Conservation (phyloP, 2,888 invertebrate species). For the Ecliptopera silaceata region DNA sequence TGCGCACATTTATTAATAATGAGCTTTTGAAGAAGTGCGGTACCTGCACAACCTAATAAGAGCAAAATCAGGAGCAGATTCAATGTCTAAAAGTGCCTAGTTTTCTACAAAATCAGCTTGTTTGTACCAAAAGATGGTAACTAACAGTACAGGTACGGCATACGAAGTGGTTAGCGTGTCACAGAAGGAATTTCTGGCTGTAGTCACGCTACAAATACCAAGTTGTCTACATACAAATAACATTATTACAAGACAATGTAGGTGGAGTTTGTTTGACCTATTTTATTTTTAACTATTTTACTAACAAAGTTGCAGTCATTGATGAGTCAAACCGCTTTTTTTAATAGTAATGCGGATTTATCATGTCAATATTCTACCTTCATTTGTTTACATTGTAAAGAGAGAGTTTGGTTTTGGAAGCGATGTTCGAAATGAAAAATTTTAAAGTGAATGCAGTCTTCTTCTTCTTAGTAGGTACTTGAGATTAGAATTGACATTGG, state of each 20-base stretch:
- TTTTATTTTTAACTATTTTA: constrained; percentile 15
- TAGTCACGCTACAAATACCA: constrained; percentile 68
- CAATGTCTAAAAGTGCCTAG: too few species aligned
- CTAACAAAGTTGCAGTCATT: constrained; percentile 2
- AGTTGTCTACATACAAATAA: constrained; percentile 62
- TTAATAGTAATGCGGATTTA: not conserved
- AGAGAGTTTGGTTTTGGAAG: not conserved
- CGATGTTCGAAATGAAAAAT: not conserved
- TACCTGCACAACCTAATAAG: too few species aligned
- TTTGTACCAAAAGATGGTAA: not conserved
- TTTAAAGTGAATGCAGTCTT: too few species aligned
- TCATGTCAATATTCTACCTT: constrained; percentile 9
- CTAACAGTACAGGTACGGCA: constrained; percentile 13
- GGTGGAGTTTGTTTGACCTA: constrained; percentile 32
- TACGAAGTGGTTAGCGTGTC: constrained; percentile 55
- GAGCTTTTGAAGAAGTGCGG: too few species aligned
- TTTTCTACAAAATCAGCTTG: too few species aligned
- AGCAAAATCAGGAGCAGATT: too few species aligned
- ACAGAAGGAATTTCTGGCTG: constrained; percentile 63
- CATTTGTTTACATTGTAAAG: not conserved
- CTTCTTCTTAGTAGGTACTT: too few species aligned
- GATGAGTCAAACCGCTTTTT: constrained; percentile 17
- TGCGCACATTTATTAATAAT: too few species aligned
- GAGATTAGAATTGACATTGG: too few species aligned
- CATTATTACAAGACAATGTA: constrained; percentile 49